Base-by-base conservation (phyloP, 2,113 vertebrate genomes). In the Cyrtonyx montezumae region DNA sequence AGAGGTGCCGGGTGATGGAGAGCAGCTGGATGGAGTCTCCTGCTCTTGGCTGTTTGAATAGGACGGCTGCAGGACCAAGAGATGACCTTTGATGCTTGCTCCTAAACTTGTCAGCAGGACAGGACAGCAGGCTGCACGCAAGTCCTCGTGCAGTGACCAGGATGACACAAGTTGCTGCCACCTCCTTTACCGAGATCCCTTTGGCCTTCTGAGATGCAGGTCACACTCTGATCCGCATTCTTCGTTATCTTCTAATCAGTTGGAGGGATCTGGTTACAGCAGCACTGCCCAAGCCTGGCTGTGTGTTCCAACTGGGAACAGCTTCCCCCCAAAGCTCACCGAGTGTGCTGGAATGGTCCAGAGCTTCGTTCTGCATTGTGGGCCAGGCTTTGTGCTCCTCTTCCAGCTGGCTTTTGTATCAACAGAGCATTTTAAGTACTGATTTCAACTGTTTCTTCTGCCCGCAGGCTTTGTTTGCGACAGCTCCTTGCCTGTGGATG, bases 11-110 rank as follows among this genome's bases (percentile, higher is more conserved):
- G 74, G 76, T 2, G 59, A 37, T 19, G 32, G 45, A 46, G 49
- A 65, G 17, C 75, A 84, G 81, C 77, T 58, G 63, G 36, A 43
- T 17, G 26, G 51, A 53, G 17, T 2, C 23, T 25, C 65, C 40
- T 32, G 10, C 17, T 83, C 32, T 78, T 4, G 1, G 49, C 65
- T 32, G 4, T 43, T 32, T 25, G 26, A 30, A 34, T 8, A 11
- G 1, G 1, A 7, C 22, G 17, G 53, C 21, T 19, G 16, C 0
- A 1, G 16, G 10, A 32, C 25, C 0, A 0, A n/a, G 9, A 18
- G 37, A 55, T 1, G 0, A 4, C 32, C 19, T 45, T n/a, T 23
- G 32, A 1, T 37, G 81, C 40, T 85, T 32, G 2, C 40, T 30
- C 8, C 40, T 19, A 6, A 42, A 28, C 17, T 17, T 0, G 48